These are phyloP conservation scores for Manis pentadactyla DNA, from an alignment of 2,797 vertebrate species.

Conservation along the genomic window DNA sequence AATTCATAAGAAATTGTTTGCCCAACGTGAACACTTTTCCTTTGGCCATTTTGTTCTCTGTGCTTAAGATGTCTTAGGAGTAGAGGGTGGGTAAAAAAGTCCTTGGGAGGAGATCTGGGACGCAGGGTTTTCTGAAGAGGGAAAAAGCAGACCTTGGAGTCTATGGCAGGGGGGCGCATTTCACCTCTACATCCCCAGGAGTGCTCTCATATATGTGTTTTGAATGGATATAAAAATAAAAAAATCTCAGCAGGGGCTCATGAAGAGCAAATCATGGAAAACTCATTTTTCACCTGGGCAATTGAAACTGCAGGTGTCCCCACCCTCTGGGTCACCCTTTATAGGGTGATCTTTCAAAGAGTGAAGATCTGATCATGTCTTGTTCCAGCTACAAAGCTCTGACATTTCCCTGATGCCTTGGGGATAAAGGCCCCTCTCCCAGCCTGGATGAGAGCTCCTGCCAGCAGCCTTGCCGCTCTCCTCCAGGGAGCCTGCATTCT, in stretches of 20 bases:
- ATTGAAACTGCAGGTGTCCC: background rate
- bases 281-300: slow-evolving; percentile 38
- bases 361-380: slow-evolving; percentile 15
- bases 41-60: slow-evolving; percentile 10
- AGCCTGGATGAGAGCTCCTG: background rate
- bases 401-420: slow-evolving; percentile 28
- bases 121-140: slow-evolving; percentile 19
- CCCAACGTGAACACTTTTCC: background rate
- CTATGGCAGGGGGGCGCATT: background rate
- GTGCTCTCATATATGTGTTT: background rate
- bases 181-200: background rate
- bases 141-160: slow-evolving; percentile 4
- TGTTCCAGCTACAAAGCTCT: slow-evolving; percentile 45
- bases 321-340: slow-evolving; percentile 18
- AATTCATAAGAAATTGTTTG: slow-evolving; percentile 9
- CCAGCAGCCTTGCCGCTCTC: background rate
- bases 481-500: background rate
- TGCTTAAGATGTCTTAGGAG: background rate
- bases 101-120: background rate
- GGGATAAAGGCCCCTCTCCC: slow-evolving; percentile 33
- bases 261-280: slow-evolving; percentile 51
- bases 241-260: background rate
- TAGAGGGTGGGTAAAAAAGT: background rate
- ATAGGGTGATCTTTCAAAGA: slow-evolving; percentile 56
- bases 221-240: slow-evolving; percentile 50